Conservation (phyloP, 2,113 vertebrate species). For the Rana temporaria region DNA sequence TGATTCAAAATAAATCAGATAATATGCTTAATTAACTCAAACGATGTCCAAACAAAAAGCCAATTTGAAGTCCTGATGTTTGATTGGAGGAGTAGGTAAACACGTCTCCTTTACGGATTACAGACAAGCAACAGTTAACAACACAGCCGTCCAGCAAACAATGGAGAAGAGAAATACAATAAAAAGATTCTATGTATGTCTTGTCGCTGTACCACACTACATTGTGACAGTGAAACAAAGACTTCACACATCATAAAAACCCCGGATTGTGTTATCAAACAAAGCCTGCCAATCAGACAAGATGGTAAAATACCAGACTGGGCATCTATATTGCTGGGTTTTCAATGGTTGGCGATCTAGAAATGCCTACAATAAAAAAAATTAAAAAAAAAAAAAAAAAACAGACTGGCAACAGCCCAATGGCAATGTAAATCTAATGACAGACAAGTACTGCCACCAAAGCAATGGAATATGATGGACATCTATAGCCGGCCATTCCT, state of each 20-base stretch:
- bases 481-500: too few species aligned
- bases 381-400: too few species aligned
- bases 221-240: background rate
- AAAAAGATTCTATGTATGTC: background rate
- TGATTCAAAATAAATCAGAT: background rate
- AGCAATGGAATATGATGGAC: too few species aligned
- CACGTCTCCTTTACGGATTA: background rate
- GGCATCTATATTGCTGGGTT: too few species aligned
- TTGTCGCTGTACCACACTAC: background rate
- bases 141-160: background rate
- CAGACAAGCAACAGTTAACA: background rate
- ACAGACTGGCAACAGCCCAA: too few species aligned
- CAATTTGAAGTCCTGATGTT: background rate
- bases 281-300: too few species aligned
- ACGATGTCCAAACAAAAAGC: background rate
- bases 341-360: too few species aligned
- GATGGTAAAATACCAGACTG: too few species aligned
- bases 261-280: too few species aligned
- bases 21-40: background rate
- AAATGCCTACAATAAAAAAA: too few species aligned
- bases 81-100: background rate
- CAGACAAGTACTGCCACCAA: too few species aligned
- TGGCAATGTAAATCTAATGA: too few species aligned
- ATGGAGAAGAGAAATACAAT: background rate
- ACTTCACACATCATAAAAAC: background rate